Conservation (phyloP, 2,113 vertebrate species). For the Semicossyphus pulcher region DNA sequence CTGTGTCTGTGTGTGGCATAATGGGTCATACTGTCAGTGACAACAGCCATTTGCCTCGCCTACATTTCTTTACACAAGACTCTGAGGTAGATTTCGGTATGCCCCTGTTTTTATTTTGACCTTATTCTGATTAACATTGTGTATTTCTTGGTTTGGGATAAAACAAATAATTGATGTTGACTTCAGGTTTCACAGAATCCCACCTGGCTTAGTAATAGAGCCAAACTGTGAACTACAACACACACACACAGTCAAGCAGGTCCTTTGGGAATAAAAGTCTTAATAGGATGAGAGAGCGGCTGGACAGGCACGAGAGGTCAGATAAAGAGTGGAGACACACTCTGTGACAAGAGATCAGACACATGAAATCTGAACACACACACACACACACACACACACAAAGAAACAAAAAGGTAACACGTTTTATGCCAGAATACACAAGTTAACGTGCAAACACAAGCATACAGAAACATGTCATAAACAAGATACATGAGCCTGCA, state of each 20-base stretch:
- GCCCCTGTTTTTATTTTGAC: too few species aligned
- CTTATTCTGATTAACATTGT: slow-evolving; percentile 19
- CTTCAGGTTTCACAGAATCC: slow-evolving; percentile 1
- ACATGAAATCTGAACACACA: slow-evolving; percentile 27
- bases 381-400: too few species aligned
- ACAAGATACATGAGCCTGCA: slow-evolving; percentile 23
- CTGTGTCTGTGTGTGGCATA: too few species aligned
- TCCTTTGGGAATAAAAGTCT: slow-evolving; percentile 33
- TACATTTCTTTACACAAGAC: neutral
- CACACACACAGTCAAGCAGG: neutral
- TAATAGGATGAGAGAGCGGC: slow-evolving; percentile 45
- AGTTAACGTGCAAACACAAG: slow-evolving; percentile 22
- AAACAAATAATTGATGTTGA: slow-evolving; percentile 25
- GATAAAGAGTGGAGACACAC: slow-evolving; percentile 31
- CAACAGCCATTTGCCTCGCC: neutral
- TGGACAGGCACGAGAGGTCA: slow-evolving; percentile 43
- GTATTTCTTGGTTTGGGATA: slow-evolving; percentile 34
- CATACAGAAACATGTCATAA: slow-evolving; percentile 15
- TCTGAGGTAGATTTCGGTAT: too few species aligned
- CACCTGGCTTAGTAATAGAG: slow-evolving; percentile 34
- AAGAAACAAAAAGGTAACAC: neutral
- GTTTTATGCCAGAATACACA: neutral
- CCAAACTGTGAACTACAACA: slow-evolving; percentile 36
- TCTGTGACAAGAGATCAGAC: slow-evolving; percentile 13
- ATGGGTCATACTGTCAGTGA: too few species aligned